phyloP scores from a whole-genome alignment of 2,888 invertebrate genomes.

The Mellilla xanthometata region DNA sequence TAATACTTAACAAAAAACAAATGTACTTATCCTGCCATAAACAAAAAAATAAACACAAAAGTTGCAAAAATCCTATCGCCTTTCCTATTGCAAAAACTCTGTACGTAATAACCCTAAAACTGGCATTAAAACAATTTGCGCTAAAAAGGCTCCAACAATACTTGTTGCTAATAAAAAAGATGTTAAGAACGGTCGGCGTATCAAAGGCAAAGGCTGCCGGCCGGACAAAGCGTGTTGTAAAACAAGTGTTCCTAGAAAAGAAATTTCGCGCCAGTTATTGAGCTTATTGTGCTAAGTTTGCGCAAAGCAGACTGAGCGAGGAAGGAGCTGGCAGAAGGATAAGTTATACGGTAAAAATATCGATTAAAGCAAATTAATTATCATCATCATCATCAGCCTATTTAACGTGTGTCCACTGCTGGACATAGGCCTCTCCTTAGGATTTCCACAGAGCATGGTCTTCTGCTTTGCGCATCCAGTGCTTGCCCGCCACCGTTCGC shows the following conservation, averaged over 20 bases:
- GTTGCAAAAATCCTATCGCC: not conserved
- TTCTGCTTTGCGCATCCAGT: too few relatives aligned
- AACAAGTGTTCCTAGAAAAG: conserved; percentile 69
- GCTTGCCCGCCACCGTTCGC: too few relatives aligned
- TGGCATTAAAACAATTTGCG: conserved; percentile 46
- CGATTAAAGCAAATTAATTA: too few relatives aligned
- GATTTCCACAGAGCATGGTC: too few relatives aligned
- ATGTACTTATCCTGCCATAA: too few relatives aligned
- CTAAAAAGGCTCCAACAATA: conserved; percentile 52
- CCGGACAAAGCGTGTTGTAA: conserved; percentile 64
- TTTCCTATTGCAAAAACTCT: not conserved
- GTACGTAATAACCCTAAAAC: conserved; percentile 22
- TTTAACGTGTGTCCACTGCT: too few relatives aligned
- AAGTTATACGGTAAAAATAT: too few relatives aligned
- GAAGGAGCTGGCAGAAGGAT: not conserved
- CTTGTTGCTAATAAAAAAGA: conserved; percentile 33
- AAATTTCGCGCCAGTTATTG: conserved; percentile 67
- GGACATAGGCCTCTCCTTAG: too few relatives aligned
- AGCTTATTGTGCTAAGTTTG: conserved; percentile 10
- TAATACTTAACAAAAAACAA: too few relatives aligned
- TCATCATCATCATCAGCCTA: too few relatives aligned
- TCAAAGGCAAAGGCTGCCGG: conserved; percentile 26
- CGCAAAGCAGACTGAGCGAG: conserved; percentile 5
- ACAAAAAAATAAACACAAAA: not conserved
- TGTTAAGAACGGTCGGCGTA: conserved; percentile 23